phyloP scores from a whole-genome alignment of 2,888 invertebrate genomes.

The Thereva nobilitata region DNA sequence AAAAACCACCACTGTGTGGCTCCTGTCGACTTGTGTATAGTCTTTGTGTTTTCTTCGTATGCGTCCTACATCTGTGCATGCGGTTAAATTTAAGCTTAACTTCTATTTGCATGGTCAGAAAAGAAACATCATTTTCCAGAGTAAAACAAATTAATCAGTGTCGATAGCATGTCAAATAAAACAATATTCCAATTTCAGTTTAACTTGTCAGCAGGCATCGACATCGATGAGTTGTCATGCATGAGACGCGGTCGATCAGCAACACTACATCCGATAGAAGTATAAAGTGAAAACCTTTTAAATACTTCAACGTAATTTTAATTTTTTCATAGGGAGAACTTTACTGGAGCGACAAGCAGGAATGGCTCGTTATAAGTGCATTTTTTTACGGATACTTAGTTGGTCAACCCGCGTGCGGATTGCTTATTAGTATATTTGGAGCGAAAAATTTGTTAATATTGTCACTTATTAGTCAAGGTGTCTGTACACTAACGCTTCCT shows the following conservation, averaged over 20 bases:
- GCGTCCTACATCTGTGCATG: slow-evolving; percentile 54
- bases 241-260: background rate
- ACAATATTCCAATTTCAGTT: no score
- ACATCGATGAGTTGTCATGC: background rate
- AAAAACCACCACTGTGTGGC: slow-evolving; percentile 47
- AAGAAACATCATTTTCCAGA: no score
- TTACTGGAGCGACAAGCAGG: slow-evolving; percentile 61
- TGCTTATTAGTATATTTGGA: slow-evolving; percentile 56
- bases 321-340: slow-evolving; percentile 54
- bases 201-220: background rate
- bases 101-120: slow-evolving; percentile 63
- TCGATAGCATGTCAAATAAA: no score
- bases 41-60: slow-evolving; percentile 53
- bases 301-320: background rate
- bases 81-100: slow-evolving; percentile 62
- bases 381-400: slow-evolving; percentile 62
- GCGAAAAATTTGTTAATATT: slow-evolving; percentile 55
- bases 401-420: slow-evolving; percentile 56
- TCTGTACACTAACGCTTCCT: slow-evolving; percentile 59
- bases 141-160: no score
- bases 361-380: slow-evolving; percentile 61
- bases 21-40: slow-evolving; percentile 55
- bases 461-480: slow-evolving; percentile 52
- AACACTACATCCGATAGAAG: background rate
- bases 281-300: background rate